Evolutionary conservation across 2,113 vertebrate species (phyloP), one percentile per base, ranked within the genome.

Genomic region (Capreolus pygargus): DNA sequence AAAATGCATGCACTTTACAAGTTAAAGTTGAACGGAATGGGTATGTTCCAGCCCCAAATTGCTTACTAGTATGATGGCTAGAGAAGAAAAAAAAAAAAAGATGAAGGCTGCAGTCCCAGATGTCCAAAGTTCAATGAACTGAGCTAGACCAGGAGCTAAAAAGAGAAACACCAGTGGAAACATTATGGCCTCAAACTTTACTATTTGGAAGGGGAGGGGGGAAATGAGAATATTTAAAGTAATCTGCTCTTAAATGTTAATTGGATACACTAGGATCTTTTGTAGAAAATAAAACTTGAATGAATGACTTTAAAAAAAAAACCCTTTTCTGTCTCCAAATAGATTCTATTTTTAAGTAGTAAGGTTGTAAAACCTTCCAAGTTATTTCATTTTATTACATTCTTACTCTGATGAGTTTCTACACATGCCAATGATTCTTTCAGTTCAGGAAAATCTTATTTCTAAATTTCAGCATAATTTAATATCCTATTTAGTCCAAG

Each of bases 41-140:
- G 94, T 96, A 95, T 98, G 95, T 97, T 91, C 78, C 88, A 94
- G 74, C 5, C 89, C 91, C 89, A 61, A 61, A 94, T 27, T 85
- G 93, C 92, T 96, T 97, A 82, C 96, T 95, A 87, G 82, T 83
- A 94, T 67, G 64, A 81, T 83, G 96, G 79, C 89, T 96, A 60
- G 89, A 97, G 97, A 97, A 23, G 8, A 2, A 4, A 54, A 33
- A 23, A 43, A 15, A 33, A n/a, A 45, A 15, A 97, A 97, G 96
- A 97, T 97, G 95, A 98, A 94, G 78, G 85, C 92, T 90, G 96
- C 96, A 96, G 98, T 92, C 96, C 97, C 95, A 97, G 96, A 96
- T 97, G 98, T 98, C 98, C 98, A 98, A 99, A 99, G 99, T 99
- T 99, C 98, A 99, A 57, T 97, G 97, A 98, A 98, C 93, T 93